Evolutionary conservation across 1,140 invertebrate species (phyloP), one percentile per base, ranked within the genome.

Genomic region (Nasonia vitripennis): DNA sequence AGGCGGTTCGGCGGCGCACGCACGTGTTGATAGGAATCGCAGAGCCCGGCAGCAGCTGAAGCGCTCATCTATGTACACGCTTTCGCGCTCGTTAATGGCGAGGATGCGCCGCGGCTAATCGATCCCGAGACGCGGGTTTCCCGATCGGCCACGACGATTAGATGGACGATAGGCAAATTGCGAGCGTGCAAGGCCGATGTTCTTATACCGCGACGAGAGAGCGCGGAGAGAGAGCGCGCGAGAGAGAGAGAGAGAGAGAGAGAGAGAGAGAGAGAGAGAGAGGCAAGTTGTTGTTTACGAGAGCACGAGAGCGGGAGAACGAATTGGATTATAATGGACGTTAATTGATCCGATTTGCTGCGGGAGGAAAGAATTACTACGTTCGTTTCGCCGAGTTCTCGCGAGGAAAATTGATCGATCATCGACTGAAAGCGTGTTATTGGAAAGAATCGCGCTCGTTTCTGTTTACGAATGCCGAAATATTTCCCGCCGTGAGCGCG

Each of bases 321-420:
- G 14, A 67, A 67, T 12, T 37, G 34, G 62, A 67, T 75, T 75
- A 41, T 41, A 75, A 75, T 37, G 31, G 37, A 41, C 3, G 31
- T 41, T 75, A 75, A 75, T 75, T 75, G 73, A 75, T 45, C 31
- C 73, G 37, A 17, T 75, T 71, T 10, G 23, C 14, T 67, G 62
- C 11, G 14, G 62, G 11, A 67, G n/a, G 55, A 17, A 7, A 67
- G 34, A 20, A n/a, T 67, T 67, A 67, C 62, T 67, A 67, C 62
- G 6, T 9, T 45, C 10, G 10, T 37, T 45, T 1, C 10, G 41
- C 41, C 41, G 1, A 45, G 41, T 9, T 45, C 41, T 45, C 10
- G 1, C 41, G 41, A 45, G 7, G 41, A 45, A 7, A 45, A 45
- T 45, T 10, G 41, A 45, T 45, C 9, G 41, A 45, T 45, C 10